These are phyloP conservation scores for Desoria tigrina DNA, from an alignment of 2,888 invertebrate species.

Conservation along the genomic window DNA sequence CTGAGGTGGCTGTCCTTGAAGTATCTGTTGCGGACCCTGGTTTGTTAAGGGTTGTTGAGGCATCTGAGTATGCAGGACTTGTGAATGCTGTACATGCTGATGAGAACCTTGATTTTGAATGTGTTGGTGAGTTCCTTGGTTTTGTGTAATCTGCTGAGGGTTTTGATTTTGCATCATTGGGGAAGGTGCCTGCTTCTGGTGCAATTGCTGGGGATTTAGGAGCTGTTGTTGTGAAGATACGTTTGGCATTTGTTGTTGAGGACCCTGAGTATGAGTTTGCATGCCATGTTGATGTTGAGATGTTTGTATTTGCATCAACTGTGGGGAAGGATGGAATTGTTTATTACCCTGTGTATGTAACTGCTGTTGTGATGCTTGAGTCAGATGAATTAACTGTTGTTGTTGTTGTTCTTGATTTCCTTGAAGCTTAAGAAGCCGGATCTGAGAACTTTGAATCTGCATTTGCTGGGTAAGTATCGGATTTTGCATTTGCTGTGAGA, in stretches of 20 bases:
- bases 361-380: background rate
- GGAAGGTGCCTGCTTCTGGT: conserved; percentile 12
- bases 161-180: conserved; percentile 23
- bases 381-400: background rate
- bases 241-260: conserved; percentile 20
- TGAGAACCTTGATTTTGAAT: conserved; percentile 15
- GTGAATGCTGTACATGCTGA: conserved; percentile 20
- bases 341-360: background rate
- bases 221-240: conserved; percentile 17
- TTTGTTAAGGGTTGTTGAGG: conserved; percentile 7
- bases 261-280: conserved; percentile 11
- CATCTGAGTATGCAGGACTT: conserved; percentile 11
- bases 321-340: background rate
- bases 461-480: conserved; percentile 13
- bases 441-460: conserved; percentile 15
- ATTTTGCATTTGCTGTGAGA: conserved; percentile 13
- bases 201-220: conserved; percentile 9
- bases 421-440: conserved; percentile 12
- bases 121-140: background rate
- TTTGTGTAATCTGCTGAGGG: conserved; percentile 10
- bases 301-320: conserved; percentile 19
- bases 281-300: conserved; percentile 15
- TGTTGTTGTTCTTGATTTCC: conserved; percentile 5
- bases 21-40: conserved; percentile 12
- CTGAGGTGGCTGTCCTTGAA: conserved; percentile 17